Base-by-base conservation (phyloP, 2,888 invertebrate species). In the Spilarctia lutea region DNA sequence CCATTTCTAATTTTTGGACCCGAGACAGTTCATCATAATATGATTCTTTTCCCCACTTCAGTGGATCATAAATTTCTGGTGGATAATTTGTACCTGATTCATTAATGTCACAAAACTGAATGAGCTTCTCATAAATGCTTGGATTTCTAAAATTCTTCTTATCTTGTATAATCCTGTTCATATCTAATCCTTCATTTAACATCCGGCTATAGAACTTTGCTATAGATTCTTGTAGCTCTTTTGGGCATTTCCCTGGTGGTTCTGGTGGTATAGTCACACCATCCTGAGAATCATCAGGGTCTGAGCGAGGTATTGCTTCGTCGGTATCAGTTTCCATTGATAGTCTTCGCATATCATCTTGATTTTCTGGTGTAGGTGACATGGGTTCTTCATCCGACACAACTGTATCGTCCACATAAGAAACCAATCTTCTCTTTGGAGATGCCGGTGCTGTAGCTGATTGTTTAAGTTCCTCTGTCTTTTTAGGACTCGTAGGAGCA, bases 11-110 rank as follows among this genome's bases (percentile, higher is more conserved):
- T 90, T 98, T 99, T 89, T 99, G 99, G 0, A 98, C 97, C 86
- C 97, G 97, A 0, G 99, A 98, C 79, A 99, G 93, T 88, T 99
- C 98, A 91, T 99, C 99, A 92, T 99, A 99, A 88, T 97, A 99
- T 0, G 99, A 99, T 87, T 99, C 98, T 86, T 98, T 98, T 18
- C 97, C 98, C 99, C 99, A 99, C 84, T 98, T 97, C 79, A 98
- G 95, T 0, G 99, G 99, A 93, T 99, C 99, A 93, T 99, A 99
- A 71, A 99, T 97, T 86, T 98, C 98, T 74, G 98, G 98, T 0
- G 99, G 98, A 94, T 99, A 99, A 94, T 99, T 99, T 48, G 99
- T 99, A 73, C 99, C 99, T 86, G 99, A 96, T 93, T 99, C 99
- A 95, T 99, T 99, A 77, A 99, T 98, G 84, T 97, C 97, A 96